Conservation (phyloP, 1,140 invertebrate species). For the Macrosteles quadrilineatus region DNA sequence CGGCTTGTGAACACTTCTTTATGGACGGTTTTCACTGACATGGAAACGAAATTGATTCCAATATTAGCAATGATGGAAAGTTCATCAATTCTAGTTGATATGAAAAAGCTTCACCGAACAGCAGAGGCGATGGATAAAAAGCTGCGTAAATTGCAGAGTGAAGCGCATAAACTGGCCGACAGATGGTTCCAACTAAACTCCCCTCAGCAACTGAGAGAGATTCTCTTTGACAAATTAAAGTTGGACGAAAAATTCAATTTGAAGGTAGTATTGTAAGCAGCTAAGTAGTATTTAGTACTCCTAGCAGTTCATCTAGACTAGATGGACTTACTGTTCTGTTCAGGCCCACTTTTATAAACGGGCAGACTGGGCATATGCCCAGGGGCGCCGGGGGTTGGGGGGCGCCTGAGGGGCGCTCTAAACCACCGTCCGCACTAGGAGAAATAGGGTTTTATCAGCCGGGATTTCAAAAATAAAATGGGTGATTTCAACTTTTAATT, state of each 20-base stretch:
- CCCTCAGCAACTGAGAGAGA: slow-evolving; percentile 54
- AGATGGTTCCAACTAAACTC: slow-evolving; percentile 56
- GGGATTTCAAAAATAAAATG: too few species aligned
- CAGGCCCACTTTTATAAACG: too few species aligned
- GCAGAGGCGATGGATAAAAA: slow-evolving; percentile 33
- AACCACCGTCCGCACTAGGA: too few species aligned
- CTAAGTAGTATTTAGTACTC: too few species aligned
- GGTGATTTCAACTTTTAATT: too few species aligned
- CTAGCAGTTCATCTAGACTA: too few species aligned
- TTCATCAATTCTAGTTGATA: slow-evolving; percentile 23
- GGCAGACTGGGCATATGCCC: too few species aligned
- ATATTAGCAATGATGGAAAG: slow-evolving; percentile 53
- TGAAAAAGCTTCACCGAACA: not conserved
- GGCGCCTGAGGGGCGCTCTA: too few species aligned
- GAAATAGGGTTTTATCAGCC: too few species aligned
- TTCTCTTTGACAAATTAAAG: slow-evolving; percentile 58
- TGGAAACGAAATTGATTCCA: slow-evolving; percentile 56
- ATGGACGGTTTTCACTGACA: slow-evolving; percentile 53
- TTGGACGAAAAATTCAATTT: slow-evolving; percentile 53
- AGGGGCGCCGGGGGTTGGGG: too few species aligned
- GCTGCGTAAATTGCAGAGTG: slow-evolving; percentile 51
- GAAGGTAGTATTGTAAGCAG: too few species aligned
- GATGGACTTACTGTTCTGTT: too few species aligned
- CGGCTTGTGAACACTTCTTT: slow-evolving; percentile 37
- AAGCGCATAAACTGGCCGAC: slow-evolving; percentile 53